Evolutionary conservation across 2,113 vertebrate species (phyloP), one percentile per base, ranked within the genome.

Genomic region (Anas platyrhynchos): DNA sequence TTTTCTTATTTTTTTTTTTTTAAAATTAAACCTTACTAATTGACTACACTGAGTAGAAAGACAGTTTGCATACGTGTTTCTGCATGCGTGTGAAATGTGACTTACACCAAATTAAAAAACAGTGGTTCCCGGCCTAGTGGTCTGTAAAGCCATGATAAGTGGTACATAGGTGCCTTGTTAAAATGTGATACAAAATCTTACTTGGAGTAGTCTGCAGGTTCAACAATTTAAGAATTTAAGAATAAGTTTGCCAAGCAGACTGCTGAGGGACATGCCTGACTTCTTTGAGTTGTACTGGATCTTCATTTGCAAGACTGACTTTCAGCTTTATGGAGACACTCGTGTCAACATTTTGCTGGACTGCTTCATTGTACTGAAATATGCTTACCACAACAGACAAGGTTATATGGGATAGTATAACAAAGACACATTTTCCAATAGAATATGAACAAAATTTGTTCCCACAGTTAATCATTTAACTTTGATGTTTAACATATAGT

Each of bases 41-140:
- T 65, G 15, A 25, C 13, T 55, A 16, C 5, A 63, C 9, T 82
- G 34, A 55, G 7, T 32, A 32, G 74, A 75, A 48, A 27, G 2
- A 23, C 6, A 38, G 16, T 56, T 38, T 80, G 25, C 7, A 31
- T 22, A 7, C 3, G 9, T 16, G 14, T 7, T 86, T 71, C 62
- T 43, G 17, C 16, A 17, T 20, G 7, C 16, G 6, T 66, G 6
- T 43, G 63, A 86, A 86, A 31, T 76, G 12, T 4, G 62, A 9
- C 8, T 32, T 67, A 32, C 2, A 34, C 3, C 10, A 11, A 6
- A 41, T 65, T 26, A 59, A 34, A 36, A 63, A 80, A n/a, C 0
- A 0, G 10, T 10, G 12, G 18, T 72, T 83, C n/a, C 16, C 50
- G 34, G 13, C 41, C 31, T 2, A 66, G 6, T 1, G 6, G 7